Base-by-base conservation (phyloP, 2,797 vertebrate species). In the Enteromius trimaculatus region DNA sequence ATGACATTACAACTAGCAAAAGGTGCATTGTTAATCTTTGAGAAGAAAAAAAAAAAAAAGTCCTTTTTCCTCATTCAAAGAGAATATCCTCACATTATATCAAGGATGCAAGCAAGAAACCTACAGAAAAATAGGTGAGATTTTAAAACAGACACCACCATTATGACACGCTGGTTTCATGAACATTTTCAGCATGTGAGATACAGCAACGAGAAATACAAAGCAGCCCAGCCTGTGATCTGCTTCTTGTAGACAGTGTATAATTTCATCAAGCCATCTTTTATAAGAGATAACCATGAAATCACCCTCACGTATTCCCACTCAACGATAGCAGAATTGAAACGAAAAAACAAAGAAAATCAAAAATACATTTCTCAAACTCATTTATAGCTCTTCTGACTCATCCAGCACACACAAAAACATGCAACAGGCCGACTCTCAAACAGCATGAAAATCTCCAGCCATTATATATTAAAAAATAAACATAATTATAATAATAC, bases 21-120 rank as follows among this genome's bases (percentile, higher is more conserved):
- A 84, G 55, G 76, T 82, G 80, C 86, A 69, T 66, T 49, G 34
- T 71, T 80, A 44, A 84, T 69, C 31, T 58, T 82, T 16, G 26
- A 69, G 13, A 44, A 75, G 51, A 80, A 44, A 26, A 16, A 14
- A 55, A 34, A 37, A 74, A 65, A 84, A 42, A 64, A 31, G 6
- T 83, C 34, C 5, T 82, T 84, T 55, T 37, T 69, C 14, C 78
- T 64, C 29, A 21, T 31, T 80, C 47, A 66, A 68, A 39, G 14
- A 79, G 14, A 64, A 23, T 4, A 21, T 77, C 65, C 68, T 71
- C 44, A 47, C n/a, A 11, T 21, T 66, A 64, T 3, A 10, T 53
- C 72, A 66, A 55, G 1, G 31, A 55, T 31, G 60, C 34, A 76
- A 76, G 58, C 42, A 37, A 80, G 7, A 76, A 65, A 82, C 19